Base-by-base conservation (phyloP, 2,113 vertebrate genomes). In the Lagopus muta region DNA sequence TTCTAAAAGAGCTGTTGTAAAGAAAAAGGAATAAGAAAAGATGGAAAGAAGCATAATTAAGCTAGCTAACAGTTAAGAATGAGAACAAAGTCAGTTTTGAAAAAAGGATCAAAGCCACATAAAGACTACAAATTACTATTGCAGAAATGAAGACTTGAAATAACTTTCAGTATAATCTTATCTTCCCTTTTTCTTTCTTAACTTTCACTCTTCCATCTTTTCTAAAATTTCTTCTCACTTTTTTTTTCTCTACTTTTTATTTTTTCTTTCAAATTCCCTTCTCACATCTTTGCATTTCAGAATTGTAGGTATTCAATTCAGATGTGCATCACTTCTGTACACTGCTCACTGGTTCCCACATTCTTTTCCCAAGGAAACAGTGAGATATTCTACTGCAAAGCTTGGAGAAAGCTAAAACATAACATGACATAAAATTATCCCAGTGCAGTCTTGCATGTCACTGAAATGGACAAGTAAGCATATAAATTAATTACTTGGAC, bases 101-200 rank as follows among this genome's bases (percentile, higher is more conserved):
- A 88, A 89, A 91, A 93, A 50, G 18, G 34, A 72, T 90, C 34
- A 74, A 90, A 92, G 87, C 14, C 52, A 83, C 70, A 90, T 27
- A 43, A 83, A 64, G 32, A 60, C 30, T 80, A 75, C 25, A 65
- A 80, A 54, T 48, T 21, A 84, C 25, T 30, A 34, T 4, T 74
- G 10, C n/a, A 47, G 43, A 88, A 80, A 19, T 21, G 38, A 79
- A 65, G 50, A 65, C 28, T 42, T 75, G 18, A 90, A 86, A 83
- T 21, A 77, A 27, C 40, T 69, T 81, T 83, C 50, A 77, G 13
- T n/a, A 77, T 81, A 88, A 83, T 47, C 65, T 76, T 38, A 19
- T 19, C 2, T 65, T 82, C 43, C 19, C 10, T 89, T 92, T 52
- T 40, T 10, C 1, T 57, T 80, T 72, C 36, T 74, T 82, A 67